Conservation (phyloP, 2,113 vertebrate genomes). For the Myiozetetes cayanensis region DNA sequence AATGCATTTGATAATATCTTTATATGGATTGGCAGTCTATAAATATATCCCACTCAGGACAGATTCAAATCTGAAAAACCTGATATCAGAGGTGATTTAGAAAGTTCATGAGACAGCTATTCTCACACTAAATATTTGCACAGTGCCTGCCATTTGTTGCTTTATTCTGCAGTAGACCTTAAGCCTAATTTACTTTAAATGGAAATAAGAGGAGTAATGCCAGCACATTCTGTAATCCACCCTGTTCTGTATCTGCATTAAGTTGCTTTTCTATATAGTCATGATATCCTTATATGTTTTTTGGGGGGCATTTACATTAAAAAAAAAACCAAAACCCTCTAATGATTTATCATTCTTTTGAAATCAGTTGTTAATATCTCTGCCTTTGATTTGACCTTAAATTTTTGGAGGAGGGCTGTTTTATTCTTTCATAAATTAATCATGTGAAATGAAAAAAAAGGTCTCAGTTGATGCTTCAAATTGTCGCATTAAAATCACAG, state of each 20-base stretch:
- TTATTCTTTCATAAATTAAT: background rate
- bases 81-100: background rate
- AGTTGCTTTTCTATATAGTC: background rate
- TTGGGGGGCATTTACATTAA: background rate
- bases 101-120: background rate
- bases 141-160: background rate
- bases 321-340: background rate
- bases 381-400: conserved; percentile 35
- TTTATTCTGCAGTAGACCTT: background rate
- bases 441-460: background rate
- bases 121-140: background rate
- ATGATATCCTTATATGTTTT: background rate
- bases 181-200: background rate
- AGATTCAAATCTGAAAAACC: background rate
- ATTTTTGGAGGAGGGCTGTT: background rate
- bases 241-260: background rate
- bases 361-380: background rate
- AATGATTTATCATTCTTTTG: background rate
- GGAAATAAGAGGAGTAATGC: background rate
- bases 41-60: background rate
- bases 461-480: background rate
- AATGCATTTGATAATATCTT: background rate
- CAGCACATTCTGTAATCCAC: background rate
- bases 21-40: background rate
- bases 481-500: conserved; percentile 34